Base-by-base conservation (phyloP, 2,888 invertebrate genomes). In the Hecatera dysodea region DNA sequence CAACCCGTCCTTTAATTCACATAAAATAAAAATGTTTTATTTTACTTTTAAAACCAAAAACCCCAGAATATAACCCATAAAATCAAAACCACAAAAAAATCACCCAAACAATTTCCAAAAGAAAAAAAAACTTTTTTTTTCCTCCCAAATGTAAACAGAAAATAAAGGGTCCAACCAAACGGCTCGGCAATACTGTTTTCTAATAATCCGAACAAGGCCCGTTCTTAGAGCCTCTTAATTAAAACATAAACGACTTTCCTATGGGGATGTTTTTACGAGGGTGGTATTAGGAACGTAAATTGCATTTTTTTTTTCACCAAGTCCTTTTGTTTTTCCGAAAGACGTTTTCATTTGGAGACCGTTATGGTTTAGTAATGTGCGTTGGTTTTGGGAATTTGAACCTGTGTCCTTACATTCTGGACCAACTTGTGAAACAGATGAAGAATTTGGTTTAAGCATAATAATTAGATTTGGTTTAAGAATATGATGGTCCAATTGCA, bases 211-310 rank as follows among this genome's bases (percentile, higher is more conserved):
- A 72, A 82, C 88, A 86, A 89, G 87, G 88, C 66, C 52, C 72
- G 44, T 66, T 86, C 87, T 89, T 88, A 87, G 82, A 81, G 86
- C 75, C 86, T 86, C 90, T 91, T 93, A 93, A 93, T 93, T 93
- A 93, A 93, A 93, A 92, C 91, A 91, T 91, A 91, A 93, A 92
- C 90, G 92, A 90, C 89, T 92, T 92, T 88, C 89, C 89, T 90
- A 91, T 84, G 81, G 82, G 70, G 71, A 78, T 81, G 85, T 84
- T 86, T 87, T 87, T 85, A 86, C 86, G 84, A 86, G 65, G 67
- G 44, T 48, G 68, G 83, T 79, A 88, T 87, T 86, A 81, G 75
- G 69, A 72, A 84, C 86, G 85, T 87, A 87, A 88, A 81, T 86
- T 86, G 87, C 87, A 87, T 84, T 80, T 87, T 88, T 87, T 39